Percentiles rank a stretch among this genome's conserved stretches.
Evolutionary conservation across 2,113 vertebrate species (phyloP).

Genomic region (Pseudolaguvia tuberculata): DNA sequence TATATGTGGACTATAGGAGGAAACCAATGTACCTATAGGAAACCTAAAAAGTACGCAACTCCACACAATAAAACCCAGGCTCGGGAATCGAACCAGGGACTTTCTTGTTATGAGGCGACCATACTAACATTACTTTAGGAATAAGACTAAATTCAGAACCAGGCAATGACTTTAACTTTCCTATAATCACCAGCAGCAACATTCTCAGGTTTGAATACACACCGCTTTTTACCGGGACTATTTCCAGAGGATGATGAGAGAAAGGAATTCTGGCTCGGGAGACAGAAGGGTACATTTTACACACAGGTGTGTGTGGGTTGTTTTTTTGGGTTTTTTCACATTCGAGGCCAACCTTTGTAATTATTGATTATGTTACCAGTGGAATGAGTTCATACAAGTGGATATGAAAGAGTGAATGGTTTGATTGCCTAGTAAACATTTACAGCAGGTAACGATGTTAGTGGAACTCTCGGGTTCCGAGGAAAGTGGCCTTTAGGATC

Average conservation of each 20-base stretch:
- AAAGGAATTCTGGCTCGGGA: background rate
- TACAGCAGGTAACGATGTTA: conserved; percentile 2
- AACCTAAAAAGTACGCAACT: too few relatives aligned
- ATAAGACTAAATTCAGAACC: too few relatives aligned
- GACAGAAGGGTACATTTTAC: background rate
- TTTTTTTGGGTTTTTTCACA: background rate
- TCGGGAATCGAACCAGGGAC: too few relatives aligned
- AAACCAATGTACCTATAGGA: too few relatives aligned
- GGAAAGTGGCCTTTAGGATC: conserved; percentile 9
- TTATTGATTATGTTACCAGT: conserved; percentile 19
- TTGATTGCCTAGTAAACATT: conserved; percentile 11
- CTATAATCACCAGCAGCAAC: too few relatives aligned
- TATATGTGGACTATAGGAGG: too few relatives aligned
- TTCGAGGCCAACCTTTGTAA: conserved; percentile 14
- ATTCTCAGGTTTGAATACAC: too few relatives aligned
- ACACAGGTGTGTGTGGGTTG: background rate
- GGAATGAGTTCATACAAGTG: background rate
- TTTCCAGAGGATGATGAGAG: conserved; percentile 1
- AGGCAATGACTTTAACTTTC: too few relatives aligned
- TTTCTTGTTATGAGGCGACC: too few relatives aligned
- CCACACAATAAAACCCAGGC: too few relatives aligned
- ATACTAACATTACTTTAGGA: too few relatives aligned
- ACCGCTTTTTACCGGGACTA: background rate
- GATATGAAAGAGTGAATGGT: background rate
- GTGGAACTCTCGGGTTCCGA: background rate